Evolutionary conservation across 2,113 vertebrate genomes (phyloP).

Genomic region (Psephotus haematonotus): DNA sequence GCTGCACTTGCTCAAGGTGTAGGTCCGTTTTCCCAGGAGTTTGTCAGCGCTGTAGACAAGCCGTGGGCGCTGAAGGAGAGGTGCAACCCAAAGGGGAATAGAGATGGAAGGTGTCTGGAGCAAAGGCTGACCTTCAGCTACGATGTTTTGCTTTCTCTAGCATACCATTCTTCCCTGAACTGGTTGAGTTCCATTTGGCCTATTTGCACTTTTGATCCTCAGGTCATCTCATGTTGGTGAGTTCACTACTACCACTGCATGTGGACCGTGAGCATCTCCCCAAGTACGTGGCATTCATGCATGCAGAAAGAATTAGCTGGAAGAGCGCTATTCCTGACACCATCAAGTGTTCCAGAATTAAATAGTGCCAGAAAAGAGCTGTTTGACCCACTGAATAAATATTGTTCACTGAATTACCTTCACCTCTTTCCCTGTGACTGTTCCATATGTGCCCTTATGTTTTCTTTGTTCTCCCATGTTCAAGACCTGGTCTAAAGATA

Average conservation of each 20-base stretch:
- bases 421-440: neutral
- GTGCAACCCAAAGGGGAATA: neutral
- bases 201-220: neutral
- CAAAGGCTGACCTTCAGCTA: neutral
- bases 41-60: neutral
- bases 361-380: neutral
- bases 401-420: neutral
- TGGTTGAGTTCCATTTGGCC: neutral
- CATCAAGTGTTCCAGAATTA: neutral
- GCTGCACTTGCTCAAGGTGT: neutral
- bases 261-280: neutral
- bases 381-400: neutral
- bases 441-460: neutral
- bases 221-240: rapidly evolving
- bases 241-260: neutral
- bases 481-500: neutral
- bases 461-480: neutral
- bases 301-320: neutral
- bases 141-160: neutral
- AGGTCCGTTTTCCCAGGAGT: neutral
- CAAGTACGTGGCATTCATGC: rapidly evolving
- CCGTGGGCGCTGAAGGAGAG: neutral
- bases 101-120: neutral
- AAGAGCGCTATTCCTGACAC: neutral
- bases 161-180: neutral